A percentile compares a stretch with the other conserved stretches of the same genome.
Evolutionary conservation across 2,113 vertebrate species (phyloP).

Genomic region (Gracilinanus agilis): DNA sequence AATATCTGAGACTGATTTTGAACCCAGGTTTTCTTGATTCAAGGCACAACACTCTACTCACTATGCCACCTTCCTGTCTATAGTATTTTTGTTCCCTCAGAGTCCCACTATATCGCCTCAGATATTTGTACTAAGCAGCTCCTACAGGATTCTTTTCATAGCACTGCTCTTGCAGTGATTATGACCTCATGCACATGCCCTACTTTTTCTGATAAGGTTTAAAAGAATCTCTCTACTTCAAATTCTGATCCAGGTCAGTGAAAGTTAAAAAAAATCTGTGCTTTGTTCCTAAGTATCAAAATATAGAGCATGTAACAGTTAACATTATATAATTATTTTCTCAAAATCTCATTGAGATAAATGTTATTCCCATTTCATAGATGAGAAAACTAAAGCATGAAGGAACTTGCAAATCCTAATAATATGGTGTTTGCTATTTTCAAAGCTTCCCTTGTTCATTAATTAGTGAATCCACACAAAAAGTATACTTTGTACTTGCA

Average conservation of each 20-base stretch:
- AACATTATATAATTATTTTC: not conserved
- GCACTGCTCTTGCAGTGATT: not conserved
- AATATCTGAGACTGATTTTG: not conserved
- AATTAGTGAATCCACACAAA: not conserved
- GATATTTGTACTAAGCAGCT: not conserved
- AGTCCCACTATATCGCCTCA: not conserved
- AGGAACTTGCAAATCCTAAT: not conserved
- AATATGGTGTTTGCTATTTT: not conserved
- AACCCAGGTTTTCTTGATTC: not conserved
- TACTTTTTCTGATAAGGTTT: not conserved
- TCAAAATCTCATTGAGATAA: not conserved
- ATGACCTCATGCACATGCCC: not conserved
- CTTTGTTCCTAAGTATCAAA: not conserved
- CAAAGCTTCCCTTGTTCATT: slow-evolving; percentile 29
- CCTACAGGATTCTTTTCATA: not conserved
- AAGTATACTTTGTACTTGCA: not conserved
- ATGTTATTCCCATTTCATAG: slow-evolving; percentile 1
- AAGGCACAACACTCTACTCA: no score
- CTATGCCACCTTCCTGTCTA: not conserved
- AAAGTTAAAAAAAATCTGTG: not conserved
- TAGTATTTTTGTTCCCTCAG: no score
- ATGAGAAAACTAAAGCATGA: not conserved
- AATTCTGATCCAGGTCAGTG: not conserved
- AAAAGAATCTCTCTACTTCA: not conserved
- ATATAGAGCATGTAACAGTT: not conserved